Conservation (phyloP, 2,888 invertebrate species). For the Synergus japonicus region DNA sequence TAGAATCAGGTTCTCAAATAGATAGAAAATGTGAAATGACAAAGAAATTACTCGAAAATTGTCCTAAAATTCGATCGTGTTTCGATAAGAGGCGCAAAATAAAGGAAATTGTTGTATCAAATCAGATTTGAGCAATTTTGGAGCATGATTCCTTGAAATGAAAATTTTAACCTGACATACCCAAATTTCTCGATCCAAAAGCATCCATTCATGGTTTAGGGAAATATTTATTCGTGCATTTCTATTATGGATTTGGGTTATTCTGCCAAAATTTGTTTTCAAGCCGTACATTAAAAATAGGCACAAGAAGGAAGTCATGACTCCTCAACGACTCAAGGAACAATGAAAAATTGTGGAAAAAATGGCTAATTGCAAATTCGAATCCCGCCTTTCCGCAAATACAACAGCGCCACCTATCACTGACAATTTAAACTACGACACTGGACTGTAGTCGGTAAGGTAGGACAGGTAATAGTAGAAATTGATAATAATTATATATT, state of each 20-base stretch:
- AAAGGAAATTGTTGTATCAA: not conserved
- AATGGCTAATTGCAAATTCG: not conserved
- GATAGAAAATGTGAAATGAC: not conserved
- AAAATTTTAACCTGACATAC: conserved; percentile 60
- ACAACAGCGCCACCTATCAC: not conserved
- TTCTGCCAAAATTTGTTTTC: not conserved
- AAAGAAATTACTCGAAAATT: not conserved
- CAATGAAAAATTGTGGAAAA: not conserved
- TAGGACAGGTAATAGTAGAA: not conserved
- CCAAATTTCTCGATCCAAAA: conserved; percentile 68
- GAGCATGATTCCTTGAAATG: not conserved
- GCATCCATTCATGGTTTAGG: conserved; percentile 68
- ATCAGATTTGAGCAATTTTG: not conserved
- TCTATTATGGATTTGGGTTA: conserved; percentile 44
- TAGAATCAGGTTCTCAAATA: not conserved
- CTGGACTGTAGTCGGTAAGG: not conserved
- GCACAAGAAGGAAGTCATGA: conserved; percentile 1
- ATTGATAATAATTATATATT: not conserved
- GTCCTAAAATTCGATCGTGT: not conserved
- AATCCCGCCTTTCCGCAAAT: not conserved
- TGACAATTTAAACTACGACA: not conserved
- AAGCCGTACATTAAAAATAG: conserved; percentile 7
- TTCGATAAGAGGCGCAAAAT: not conserved
- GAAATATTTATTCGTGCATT: conserved; percentile 62
- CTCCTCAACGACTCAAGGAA: not conserved